phyloP scores from a whole-genome alignment of 92 coral and sea anemone genomes.

The Zoanthus sansibaricus region DNA sequence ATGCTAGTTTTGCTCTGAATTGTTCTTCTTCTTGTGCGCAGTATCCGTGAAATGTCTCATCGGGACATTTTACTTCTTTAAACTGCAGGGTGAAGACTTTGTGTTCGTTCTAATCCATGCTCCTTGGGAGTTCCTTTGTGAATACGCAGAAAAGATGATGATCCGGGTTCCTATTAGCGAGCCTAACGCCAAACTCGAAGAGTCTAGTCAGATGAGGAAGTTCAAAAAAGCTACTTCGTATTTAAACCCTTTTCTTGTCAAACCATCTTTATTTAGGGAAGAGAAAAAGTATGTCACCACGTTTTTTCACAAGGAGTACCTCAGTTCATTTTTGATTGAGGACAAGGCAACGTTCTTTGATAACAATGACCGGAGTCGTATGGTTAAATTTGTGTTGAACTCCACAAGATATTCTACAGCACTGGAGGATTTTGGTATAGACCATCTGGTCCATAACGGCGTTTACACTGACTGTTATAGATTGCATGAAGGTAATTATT shows the following conservation, averaged over 20 bases:
- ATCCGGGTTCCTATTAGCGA: constrained; percentile 63
- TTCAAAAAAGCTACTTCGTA: constrained; percentile 49
- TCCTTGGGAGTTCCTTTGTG: constrained; percentile 57
- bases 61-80: not conserved
- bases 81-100: constrained; percentile 42
- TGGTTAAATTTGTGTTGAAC: constrained; percentile 61
- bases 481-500: constrained; percentile 58
- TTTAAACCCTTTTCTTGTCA: constrained; percentile 58
- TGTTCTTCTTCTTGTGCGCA: no score
- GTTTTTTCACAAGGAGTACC: constrained; percentile 56
- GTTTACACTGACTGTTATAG: constrained; percentile 58
- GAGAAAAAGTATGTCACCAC: constrained; percentile 75
- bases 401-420: constrained; percentile 45
- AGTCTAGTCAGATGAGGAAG: constrained; percentile 41
- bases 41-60: no score
- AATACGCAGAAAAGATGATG: constrained; percentile 69
- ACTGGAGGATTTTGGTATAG: constrained; percentile 60
- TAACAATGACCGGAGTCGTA: constrained; percentile 66
- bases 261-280: constrained; percentile 49
- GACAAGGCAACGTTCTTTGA: constrained; percentile 70
- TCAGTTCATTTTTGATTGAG: constrained; percentile 57
- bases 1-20: not conserved
- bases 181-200: constrained; percentile 54
- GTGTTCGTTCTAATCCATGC: constrained; percentile 64
- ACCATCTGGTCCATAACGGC: constrained; percentile 48